Evolutionary conservation across 2,113 vertebrate species (phyloP), one percentile per base, ranked within the genome.

Genomic region (Anhinga rufa): DNA sequence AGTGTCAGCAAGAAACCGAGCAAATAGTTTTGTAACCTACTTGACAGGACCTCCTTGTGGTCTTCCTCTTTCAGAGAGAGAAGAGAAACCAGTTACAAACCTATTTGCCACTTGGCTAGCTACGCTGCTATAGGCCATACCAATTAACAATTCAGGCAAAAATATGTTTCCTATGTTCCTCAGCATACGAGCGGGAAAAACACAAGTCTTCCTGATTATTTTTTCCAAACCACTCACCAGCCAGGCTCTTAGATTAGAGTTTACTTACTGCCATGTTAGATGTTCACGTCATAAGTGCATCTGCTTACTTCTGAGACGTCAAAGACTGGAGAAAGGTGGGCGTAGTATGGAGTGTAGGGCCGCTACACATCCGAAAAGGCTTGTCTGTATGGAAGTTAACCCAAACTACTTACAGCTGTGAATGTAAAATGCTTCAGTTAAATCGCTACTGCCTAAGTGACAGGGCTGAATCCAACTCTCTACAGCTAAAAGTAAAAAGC

Each of bases 141-240:
- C 86, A 79, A 76, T 14, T 17, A 57, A 48, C 61, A 62, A 4
- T 13, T 89, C 55, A 66, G 95, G 88, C 94, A 97, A 96, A 97
- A 69, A 9, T 36, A 57, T 46, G 90, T 84, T 96, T 93, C 74
- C 91, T 80, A n/a, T 80, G 82, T 28, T 89, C 34, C 12, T 42
- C 16, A 12, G 55, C 14, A 34, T 9, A 13, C 0, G 1, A n/a
- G 10, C 54, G 44, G 54, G 31, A 20, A 31, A 44, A 38, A 4
- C 32, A 31, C 32, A 34, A 24, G 14, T 14, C 14, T n/a, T 32
- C 55, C 49, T 14, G 14, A 7, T 21, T 12, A 3, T 31, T 42
- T 61, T 62, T 34, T 32, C 16, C 49, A n/a, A 17, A n/a, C 44
- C 40, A 12, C 28, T 46, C 55, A 32, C 71, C 80, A 94, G 86